Conservation (phyloP, 2,113 vertebrate species). For the Otis tarda region DNA sequence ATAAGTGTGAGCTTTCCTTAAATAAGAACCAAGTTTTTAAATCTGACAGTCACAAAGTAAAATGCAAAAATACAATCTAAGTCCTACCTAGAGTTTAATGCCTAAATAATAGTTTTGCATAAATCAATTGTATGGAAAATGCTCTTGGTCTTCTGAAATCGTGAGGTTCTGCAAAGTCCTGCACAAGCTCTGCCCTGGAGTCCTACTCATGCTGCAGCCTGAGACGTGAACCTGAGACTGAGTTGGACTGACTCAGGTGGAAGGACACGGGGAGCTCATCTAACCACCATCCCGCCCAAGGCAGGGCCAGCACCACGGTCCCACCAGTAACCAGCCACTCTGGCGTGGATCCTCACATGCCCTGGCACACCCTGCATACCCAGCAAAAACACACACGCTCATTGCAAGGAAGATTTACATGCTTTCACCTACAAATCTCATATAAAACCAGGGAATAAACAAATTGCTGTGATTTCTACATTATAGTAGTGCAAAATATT, state of each 20-base stretch:
- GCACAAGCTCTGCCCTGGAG: not conserved
- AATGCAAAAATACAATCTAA: not conserved
- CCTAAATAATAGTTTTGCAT: not conserved
- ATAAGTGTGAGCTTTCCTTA: not conserved
- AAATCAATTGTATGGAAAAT: not conserved
- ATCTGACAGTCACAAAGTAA: not conserved
- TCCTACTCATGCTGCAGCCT: not conserved
- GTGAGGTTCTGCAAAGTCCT: not conserved
- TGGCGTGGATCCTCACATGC: rapidly evolving
- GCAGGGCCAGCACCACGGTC: rapidly evolving
- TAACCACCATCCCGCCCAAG: not conserved
- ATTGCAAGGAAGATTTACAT: not conserved
- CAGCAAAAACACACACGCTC: not conserved
- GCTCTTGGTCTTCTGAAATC: not conserved
- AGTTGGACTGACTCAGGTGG: not conserved
- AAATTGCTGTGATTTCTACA: not conserved
- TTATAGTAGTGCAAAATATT: not conserved
- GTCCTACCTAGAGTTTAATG: not conserved
- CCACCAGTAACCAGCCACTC: not conserved
- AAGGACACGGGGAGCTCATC: not conserved
- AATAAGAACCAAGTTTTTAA: not conserved
- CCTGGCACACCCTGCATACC: not conserved
- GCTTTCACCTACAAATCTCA: not conserved
- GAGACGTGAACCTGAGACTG: not conserved
- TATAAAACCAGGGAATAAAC: not conserved